Percentiles rank a stretch among this genome's conserved stretches.
phyloP scores from a whole-genome alignment of 2,797 vertebrate genomes.

The Melanotaenia pygmaea region DNA sequence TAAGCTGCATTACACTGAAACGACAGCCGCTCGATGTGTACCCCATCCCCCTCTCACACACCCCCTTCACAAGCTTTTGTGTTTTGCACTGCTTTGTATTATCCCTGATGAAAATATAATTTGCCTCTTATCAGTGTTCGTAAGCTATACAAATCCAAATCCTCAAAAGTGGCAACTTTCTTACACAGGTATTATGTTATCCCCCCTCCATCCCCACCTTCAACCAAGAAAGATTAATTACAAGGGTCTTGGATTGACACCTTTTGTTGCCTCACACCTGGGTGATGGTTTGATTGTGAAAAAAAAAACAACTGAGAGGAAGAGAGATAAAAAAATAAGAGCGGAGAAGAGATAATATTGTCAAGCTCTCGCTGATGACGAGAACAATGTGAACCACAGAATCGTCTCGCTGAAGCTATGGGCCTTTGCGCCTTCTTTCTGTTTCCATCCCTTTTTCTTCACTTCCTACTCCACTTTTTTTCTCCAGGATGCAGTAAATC shows the following conservation, averaged over 20 bases:
- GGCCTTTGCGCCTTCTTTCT: constrained; percentile 54
- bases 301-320: constrained; percentile 53
- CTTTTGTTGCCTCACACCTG: constrained; percentile 89
- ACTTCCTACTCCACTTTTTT: constrained; percentile 65
- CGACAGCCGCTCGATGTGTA: constrained; percentile 96
- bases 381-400: constrained; percentile 87
- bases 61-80: constrained; percentile 89
- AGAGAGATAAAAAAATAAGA: constrained; percentile 76
- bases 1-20: constrained; percentile 95
- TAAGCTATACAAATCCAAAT: constrained; percentile 98
- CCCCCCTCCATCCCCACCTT: constrained; percentile 44
- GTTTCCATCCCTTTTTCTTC: constrained; percentile 62
- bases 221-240: constrained; percentile 96
- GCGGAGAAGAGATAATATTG: constrained; percentile 93
- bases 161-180: constrained; percentile 95
- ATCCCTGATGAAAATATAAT: constrained; percentile 99
- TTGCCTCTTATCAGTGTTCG: constrained; percentile 95
- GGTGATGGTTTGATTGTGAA: constrained; percentile 89
- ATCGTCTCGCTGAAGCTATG: constrained; percentile 79
- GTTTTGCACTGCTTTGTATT: constrained; percentile 90
- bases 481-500: constrained; percentile 79
- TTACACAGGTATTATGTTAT: constrained; percentile 97
- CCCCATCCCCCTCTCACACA: constrained; percentile 85
- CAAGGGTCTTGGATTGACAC: constrained; percentile 92
- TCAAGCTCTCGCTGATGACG: constrained; percentile 90